Conservation (phyloP, 2,113 vertebrate species). For the Elgaria multicarinata region DNA sequence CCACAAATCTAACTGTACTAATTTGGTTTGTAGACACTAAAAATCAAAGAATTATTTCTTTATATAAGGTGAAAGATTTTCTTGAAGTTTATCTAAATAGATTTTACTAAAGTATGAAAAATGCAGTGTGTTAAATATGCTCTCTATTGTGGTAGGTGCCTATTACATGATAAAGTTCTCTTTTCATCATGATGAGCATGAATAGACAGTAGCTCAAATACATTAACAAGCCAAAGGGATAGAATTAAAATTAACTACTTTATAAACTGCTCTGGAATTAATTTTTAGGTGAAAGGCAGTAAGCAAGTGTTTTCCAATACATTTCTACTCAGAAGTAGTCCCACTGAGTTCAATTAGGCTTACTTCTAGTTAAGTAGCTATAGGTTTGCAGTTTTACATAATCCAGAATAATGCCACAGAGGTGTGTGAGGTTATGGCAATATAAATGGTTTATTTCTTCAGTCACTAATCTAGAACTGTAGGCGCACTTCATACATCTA, state of each 20-base stretch:
- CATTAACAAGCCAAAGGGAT: neutral
- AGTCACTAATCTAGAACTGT: neutral
- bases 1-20: fast-evolving
- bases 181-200: neutral
- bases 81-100: neutral
- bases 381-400: neutral
- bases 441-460: neutral
- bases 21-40: neutral
- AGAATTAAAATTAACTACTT: neutral
- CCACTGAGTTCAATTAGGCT: neutral
- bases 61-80: neutral
- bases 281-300: no score
- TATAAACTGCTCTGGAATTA: no score
- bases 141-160: neutral
- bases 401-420: neutral
- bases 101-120: neutral
- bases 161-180: neutral
- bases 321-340: neutral
- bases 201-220: neutral
- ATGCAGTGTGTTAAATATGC: neutral
- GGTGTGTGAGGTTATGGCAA: neutral
- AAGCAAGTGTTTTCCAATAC: no score
- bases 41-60: neutral
- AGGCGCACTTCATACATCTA: no score
- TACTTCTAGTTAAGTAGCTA: neutral